Percentiles rank a stretch among this genome's conserved stretches.
phyloP scores from a whole-genome alignment of 2,797 vertebrate species.

The Myotis vivesi region DNA sequence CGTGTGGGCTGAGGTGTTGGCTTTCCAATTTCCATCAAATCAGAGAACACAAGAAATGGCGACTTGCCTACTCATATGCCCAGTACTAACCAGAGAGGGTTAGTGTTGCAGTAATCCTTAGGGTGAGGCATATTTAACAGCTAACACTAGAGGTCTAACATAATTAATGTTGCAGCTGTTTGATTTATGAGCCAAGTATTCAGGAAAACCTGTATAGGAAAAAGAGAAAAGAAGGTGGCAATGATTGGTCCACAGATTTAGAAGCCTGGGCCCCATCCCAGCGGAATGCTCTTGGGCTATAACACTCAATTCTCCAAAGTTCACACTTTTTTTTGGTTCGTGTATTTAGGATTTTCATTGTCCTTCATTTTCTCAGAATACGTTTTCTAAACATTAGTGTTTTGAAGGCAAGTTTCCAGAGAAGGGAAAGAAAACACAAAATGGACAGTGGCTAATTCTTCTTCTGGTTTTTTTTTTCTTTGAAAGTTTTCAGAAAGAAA shows the following conservation, averaged over 20 bases:
- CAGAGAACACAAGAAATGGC: neutral
- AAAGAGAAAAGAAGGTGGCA: neutral
- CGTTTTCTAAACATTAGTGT: neutral
- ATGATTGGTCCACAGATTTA: neutral
- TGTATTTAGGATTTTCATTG: neutral
- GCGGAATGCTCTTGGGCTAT: neutral
- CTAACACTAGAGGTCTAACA: neutral
- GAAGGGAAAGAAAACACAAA: conserved; percentile 2
- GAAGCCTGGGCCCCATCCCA: neutral
- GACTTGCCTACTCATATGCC: neutral
- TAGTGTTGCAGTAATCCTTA: neutral
- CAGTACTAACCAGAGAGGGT: neutral
- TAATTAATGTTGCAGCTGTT: conserved; percentile 29
- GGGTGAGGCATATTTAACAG: conserved; percentile 19
- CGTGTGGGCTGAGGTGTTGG: neutral
- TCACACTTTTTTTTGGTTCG: neutral
- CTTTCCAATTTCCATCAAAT: neutral
- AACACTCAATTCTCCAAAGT: neutral
- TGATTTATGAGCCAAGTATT: conserved; percentile 35
- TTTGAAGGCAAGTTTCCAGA: conserved; percentile 43
- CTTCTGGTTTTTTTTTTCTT: neutral
- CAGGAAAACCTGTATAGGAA: neutral
- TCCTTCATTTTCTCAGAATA: neutral
- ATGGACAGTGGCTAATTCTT: neutral
- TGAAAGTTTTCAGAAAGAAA: conserved; percentile 17